phyloP scores from a whole-genome alignment of 2,888 invertebrate species.

The Ceratothoa steindachneri region DNA sequence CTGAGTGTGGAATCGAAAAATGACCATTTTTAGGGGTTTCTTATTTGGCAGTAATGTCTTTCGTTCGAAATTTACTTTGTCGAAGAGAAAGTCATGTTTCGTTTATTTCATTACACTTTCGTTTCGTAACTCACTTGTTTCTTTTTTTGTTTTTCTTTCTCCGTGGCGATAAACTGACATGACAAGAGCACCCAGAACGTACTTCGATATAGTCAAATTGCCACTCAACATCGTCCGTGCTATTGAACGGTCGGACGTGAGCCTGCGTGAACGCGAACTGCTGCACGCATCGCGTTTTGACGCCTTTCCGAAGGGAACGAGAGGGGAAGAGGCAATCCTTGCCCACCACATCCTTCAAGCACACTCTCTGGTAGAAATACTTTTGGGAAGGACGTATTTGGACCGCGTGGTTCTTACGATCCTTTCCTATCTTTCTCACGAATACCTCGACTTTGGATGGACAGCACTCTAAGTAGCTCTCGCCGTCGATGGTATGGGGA shows the following conservation, averaged over 20 bases:
- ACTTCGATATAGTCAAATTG: conserved; percentile 77
- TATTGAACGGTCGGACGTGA: conserved; percentile 64
- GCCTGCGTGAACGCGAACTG: conserved; percentile 80
- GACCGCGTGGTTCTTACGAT: conserved; percentile 21
- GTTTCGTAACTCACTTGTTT: too few species aligned
- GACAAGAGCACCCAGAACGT: conserved; percentile 79
- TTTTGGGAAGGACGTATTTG: conserved; percentile 25
- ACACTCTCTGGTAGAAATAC: conserved; percentile 37
- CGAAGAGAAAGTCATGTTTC: too few species aligned
- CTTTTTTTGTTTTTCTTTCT: not conserved
- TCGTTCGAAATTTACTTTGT: not conserved
- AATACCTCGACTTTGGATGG: conserved; percentile 29
- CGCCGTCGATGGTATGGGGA: conserved; percentile 22
- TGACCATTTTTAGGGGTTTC: too few species aligned
- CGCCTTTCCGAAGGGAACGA: conserved; percentile 21
- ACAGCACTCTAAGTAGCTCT: conserved; percentile 40
- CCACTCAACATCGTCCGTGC: conserved; percentile 62
- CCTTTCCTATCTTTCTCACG: conserved; percentile 33
- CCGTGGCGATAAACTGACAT: conserved; percentile 55
- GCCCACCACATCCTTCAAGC: conserved; percentile 25
- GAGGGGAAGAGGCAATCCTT: conserved; percentile 42
- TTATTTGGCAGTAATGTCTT: not conserved
- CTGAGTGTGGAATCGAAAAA: too few species aligned
- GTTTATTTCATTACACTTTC: too few species aligned
- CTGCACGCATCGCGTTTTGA: conserved; percentile 65